Conservation (phyloP, 2,888 invertebrate species). For the Rutpela maculata region DNA sequence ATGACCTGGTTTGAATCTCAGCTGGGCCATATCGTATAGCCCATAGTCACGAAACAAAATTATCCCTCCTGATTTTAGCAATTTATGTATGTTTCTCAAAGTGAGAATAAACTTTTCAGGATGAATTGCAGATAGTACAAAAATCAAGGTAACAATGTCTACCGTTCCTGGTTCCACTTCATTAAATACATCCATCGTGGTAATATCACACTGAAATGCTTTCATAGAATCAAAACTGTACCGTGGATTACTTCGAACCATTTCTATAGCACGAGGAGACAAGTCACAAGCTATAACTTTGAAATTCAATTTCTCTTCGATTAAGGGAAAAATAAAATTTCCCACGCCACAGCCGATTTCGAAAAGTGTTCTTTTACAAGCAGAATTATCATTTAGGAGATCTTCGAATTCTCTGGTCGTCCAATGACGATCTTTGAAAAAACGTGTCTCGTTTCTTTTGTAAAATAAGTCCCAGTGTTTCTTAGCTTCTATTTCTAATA, state of each 20-base stretch:
- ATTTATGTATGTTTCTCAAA: constrained; percentile 79
- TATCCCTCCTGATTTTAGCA: constrained; percentile 85
- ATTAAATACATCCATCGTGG: constrained; percentile 80
- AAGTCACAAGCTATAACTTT: constrained; percentile 94
- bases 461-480: constrained; percentile 98
- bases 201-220: constrained; percentile 92
- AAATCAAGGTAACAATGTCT: constrained; percentile 92
- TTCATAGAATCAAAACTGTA: constrained; percentile 81
- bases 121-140: constrained; percentile 95
- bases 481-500: constrained; percentile 88
- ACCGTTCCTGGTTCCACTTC: constrained; percentile 76
- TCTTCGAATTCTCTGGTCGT: constrained; percentile 92
- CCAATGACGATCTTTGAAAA: constrained; percentile 98
- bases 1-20: constrained; percentile 93
- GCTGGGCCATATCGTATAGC: constrained; percentile 95
- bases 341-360: constrained; percentile 98
- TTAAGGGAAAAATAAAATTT: constrained; percentile 94
- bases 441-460: constrained; percentile 93
- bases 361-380: constrained; percentile 74
- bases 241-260: constrained; percentile 83
- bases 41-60: constrained; percentile 96
- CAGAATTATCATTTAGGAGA: constrained; percentile 69
- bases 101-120: constrained; percentile 86
- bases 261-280: constrained; percentile 91
- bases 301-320: constrained; percentile 85